A percentile compares a stretch with the other conserved stretches of the same genome.
Conservation (phyloP, 2,113 vertebrate species). For the Solenodon paradoxus region DNA sequence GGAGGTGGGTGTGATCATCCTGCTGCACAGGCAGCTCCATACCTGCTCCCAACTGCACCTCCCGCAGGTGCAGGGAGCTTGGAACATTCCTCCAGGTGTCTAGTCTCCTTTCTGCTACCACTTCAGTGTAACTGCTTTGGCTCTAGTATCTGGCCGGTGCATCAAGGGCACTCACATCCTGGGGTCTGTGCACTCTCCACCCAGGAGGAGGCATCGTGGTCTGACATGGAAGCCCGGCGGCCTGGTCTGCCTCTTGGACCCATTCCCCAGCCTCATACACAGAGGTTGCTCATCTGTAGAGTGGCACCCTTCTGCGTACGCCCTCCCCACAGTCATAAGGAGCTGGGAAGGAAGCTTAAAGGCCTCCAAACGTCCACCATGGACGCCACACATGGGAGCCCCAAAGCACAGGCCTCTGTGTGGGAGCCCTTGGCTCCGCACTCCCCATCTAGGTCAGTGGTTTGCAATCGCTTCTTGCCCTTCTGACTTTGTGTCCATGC, state of each 20-base stretch:
- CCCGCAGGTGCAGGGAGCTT: background rate
- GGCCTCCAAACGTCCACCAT: too few relatives aligned
- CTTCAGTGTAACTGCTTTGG: background rate
- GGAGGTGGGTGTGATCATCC: background rate
- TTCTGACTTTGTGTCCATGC: background rate
- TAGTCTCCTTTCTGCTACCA: background rate
- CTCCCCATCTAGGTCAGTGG: background rate
- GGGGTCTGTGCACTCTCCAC: background rate
- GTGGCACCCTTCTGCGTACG: background rate
- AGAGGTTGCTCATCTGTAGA: background rate
- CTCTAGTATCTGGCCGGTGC: background rate
- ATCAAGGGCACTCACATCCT: background rate
- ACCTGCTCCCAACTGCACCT: background rate
- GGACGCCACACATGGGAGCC: background rate
- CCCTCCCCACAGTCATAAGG: background rate
- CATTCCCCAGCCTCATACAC: background rate
- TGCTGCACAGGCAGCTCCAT: background rate
- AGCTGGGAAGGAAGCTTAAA: background rate
- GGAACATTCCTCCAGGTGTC: background rate
- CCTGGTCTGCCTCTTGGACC: background rate
- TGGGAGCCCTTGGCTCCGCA: background rate
- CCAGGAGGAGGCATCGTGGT: background rate
- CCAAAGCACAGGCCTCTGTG: background rate
- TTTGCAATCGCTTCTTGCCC: background rate
- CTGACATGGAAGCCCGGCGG: background rate